These are phyloP conservation scores for Escarpia spicata DNA, from an alignment of 2,888 invertebrate genomes.

Conservation along the genomic window DNA sequence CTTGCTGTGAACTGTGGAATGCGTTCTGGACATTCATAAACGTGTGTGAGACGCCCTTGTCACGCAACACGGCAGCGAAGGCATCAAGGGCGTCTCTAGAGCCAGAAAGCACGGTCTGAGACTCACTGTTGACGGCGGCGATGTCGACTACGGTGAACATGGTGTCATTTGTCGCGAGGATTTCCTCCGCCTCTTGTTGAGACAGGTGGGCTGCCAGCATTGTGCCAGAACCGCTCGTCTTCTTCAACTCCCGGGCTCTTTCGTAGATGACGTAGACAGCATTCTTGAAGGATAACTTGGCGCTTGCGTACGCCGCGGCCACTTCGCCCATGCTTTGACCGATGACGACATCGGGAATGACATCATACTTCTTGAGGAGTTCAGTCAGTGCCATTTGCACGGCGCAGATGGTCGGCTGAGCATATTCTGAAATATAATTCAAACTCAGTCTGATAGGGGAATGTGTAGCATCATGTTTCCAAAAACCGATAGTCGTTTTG, in stretches of 20 bases:
- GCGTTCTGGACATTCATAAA: background rate
- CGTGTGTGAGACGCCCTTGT: background rate
- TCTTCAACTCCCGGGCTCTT: background rate
- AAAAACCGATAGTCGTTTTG: too few species aligned
- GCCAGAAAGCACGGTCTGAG: background rate
- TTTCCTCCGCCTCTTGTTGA: conserved; percentile 9
- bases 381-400: background rate
- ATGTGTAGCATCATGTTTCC: background rate
- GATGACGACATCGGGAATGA: conserved; percentile 18
- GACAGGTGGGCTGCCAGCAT: background rate
- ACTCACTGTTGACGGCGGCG: background rate
- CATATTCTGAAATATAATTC: background rate
- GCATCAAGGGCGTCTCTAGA: background rate
- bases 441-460: background rate
- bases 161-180: background rate
- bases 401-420: conserved; percentile 9
- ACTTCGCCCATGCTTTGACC: conserved; percentile 18
- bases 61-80: background rate
- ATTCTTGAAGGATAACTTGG: background rate
- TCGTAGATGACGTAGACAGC: conserved; percentile 14
- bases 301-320: background rate
- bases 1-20: background rate
- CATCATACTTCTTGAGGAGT: background rate
- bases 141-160: background rate
- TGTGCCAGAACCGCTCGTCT: background rate